Evolutionary conservation across 2,797 vertebrate genomes (phyloP).

Genomic region (Philypnodon macrostomus): DNA sequence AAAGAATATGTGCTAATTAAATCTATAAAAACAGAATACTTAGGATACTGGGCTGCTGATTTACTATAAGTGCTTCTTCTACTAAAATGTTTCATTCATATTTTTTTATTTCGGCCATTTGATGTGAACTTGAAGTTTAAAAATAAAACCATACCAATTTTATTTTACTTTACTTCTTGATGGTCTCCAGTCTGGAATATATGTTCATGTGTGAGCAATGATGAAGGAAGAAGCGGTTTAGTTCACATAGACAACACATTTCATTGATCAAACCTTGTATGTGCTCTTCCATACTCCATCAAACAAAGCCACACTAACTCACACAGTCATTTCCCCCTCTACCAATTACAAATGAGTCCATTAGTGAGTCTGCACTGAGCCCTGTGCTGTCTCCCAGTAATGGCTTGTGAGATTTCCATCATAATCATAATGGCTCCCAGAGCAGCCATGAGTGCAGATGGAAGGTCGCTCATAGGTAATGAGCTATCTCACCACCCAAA

Average conservation of each 20-base stretch:
- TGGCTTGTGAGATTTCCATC: slow-evolving; percentile 99
- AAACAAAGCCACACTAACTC: slow-evolving; percentile 87
- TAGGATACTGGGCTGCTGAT: background rate
- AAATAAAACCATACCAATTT: no score
- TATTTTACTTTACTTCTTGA: no score
- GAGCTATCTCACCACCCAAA: slow-evolving; percentile 92
- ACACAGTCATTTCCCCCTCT: slow-evolving; percentile 94
- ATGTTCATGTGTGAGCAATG: slow-evolving; percentile 17
- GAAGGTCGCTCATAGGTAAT: slow-evolving; percentile 99
- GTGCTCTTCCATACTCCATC: slow-evolving; percentile 89
- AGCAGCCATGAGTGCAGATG: slow-evolving; percentile 99
- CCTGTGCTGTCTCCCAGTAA: slow-evolving; percentile 98
- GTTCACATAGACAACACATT: slow-evolving; percentile 81
- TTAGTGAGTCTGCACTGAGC: slow-evolving; percentile 99
- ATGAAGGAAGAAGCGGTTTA: slow-evolving; percentile 72
- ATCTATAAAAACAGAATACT: slow-evolving; percentile 35
- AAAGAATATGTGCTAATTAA: slow-evolving; percentile 52
- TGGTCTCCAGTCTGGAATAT: slow-evolving; percentile 26
- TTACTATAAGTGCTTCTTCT: no score
- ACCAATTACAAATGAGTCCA: slow-evolving; percentile 99
- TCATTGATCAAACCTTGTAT: slow-evolving; percentile 93
- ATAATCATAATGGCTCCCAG: slow-evolving; percentile 99
- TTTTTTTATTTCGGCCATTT: no score
- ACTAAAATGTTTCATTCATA: no score
- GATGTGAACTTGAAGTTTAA: background rate